These are phyloP conservation scores for Gastracanthus pulcherrimus DNA, from an alignment of 2,888 invertebrate genomes.

Conservation along the genomic window DNA sequence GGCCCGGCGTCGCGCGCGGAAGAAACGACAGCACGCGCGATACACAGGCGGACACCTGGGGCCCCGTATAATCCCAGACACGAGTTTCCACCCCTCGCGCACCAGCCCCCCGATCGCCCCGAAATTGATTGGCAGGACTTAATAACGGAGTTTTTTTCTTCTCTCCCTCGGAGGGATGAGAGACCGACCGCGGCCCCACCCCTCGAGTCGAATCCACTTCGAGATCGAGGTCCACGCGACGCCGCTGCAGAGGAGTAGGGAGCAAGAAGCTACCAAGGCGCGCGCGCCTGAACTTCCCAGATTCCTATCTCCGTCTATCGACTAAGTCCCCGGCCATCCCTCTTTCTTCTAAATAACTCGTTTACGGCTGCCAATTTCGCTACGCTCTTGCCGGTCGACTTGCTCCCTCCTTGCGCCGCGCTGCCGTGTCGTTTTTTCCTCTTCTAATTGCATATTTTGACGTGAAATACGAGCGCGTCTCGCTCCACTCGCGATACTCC, in stretches of 20 bases:
- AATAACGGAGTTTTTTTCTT: conserved; percentile 40
- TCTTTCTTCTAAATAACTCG: conserved; percentile 58
- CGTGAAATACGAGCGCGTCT: conserved; percentile 52
- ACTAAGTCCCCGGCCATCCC: conserved; percentile 18
- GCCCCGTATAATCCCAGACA: no score
- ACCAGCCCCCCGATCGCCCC: conserved; percentile 10
- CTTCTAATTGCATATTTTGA: conserved; percentile 55
- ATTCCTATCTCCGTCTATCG: conserved; percentile 35
- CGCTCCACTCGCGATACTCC: conserved; percentile 31
- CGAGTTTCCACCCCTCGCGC: conserved; percentile 42
- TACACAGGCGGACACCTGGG: conserved; percentile 1
- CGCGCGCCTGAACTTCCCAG: background rate
- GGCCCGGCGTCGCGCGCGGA: no score
- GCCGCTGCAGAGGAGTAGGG: background rate
- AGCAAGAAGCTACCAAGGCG: conserved; percentile 23
- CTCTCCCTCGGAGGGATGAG: background rate
- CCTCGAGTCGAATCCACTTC: background rate
- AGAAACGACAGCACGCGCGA: background rate
- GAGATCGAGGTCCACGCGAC: conserved; percentile 36
- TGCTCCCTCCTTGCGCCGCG: background rate
- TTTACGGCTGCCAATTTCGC: conserved; percentile 60
- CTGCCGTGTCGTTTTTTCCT: background rate
- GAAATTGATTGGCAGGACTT: conserved; percentile 56
- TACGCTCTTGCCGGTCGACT: conserved; percentile 38
- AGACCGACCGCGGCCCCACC: background rate